phyloP scores from a whole-genome alignment of 2,888 invertebrate species.

The Caprella mutica region DNA sequence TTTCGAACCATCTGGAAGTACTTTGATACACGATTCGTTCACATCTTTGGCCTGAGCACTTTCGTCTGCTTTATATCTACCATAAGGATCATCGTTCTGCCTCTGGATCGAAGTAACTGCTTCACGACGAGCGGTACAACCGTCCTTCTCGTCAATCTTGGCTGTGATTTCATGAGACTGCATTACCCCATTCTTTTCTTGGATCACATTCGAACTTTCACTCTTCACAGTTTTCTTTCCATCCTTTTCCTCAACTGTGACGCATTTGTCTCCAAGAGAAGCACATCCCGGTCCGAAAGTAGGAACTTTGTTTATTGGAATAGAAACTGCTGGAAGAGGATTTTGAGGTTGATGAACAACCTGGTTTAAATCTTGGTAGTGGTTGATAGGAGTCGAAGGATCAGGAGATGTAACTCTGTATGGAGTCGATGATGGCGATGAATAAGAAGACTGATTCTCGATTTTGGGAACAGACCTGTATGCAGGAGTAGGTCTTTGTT shows the following conservation, averaged over 20 bases:
- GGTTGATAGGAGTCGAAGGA: not conserved
- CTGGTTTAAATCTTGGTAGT: not conserved
- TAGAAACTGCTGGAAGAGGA: not conserved
- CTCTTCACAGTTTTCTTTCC: conserved; percentile 23
- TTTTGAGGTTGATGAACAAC: too few relatives aligned
- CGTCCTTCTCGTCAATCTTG: conserved; percentile 27
- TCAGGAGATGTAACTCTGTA: not conserved
- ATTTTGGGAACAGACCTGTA: not conserved
- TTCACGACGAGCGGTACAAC: conserved; percentile 28
- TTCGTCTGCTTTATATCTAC: conserved; percentile 24
- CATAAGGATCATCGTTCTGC: conserved; percentile 28
- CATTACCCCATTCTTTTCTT: conserved; percentile 27
- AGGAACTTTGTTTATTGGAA: not conserved
- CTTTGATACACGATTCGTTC: conserved; percentile 26
- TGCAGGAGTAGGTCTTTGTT: conserved; percentile 4
- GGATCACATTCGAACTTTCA: conserved; percentile 28
- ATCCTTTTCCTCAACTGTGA: conserved; percentile 27
- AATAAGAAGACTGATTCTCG: not conserved
- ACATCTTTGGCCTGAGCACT: conserved; percentile 29
- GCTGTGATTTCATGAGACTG: conserved; percentile 27
- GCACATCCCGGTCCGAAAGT: conserved; percentile 10
- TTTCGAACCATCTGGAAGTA: conserved; percentile 26
- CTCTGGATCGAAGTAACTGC: conserved; percentile 19
- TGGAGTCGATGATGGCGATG: too few relatives aligned
- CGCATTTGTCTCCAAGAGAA: conserved; percentile 18